phyloP scores from a whole-genome alignment of 2,113 vertebrate species.

The Tragelaphus buxtoni region DNA sequence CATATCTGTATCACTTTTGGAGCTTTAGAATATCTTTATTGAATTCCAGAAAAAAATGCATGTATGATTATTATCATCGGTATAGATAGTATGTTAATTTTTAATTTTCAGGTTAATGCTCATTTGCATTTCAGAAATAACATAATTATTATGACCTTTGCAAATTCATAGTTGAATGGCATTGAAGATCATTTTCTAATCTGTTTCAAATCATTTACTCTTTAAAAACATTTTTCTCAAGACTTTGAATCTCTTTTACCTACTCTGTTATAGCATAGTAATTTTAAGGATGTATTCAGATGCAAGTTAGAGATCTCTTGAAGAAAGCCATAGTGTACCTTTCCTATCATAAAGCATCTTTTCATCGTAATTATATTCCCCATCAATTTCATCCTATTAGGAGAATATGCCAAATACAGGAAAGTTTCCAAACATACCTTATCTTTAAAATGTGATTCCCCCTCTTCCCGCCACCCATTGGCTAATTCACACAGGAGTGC shows the following conservation, averaged over 20 bases:
- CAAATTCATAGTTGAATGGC: background rate
- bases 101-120: background rate
- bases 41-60: background rate
- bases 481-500: background rate
- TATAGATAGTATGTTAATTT: background rate
- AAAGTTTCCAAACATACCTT: background rate
- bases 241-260: background rate
- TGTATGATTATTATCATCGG: background rate
- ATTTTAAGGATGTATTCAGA: background rate
- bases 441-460: background rate
- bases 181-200: background rate
- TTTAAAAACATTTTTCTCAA: background rate
- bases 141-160: conserved; percentile 23
- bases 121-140: conserved; percentile 26
- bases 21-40: background rate
- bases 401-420: background rate
- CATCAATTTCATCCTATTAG: background rate
- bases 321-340: background rate
- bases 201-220: background rate
- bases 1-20: background rate
- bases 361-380: background rate
- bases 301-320: background rate
- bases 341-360: background rate
- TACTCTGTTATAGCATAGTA: background rate
- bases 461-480: background rate